Evolutionary conservation across 2,888 invertebrate genomes (phyloP), one percentile per base, ranked within the genome.

Genomic region (Melitaea athalia): DNA sequence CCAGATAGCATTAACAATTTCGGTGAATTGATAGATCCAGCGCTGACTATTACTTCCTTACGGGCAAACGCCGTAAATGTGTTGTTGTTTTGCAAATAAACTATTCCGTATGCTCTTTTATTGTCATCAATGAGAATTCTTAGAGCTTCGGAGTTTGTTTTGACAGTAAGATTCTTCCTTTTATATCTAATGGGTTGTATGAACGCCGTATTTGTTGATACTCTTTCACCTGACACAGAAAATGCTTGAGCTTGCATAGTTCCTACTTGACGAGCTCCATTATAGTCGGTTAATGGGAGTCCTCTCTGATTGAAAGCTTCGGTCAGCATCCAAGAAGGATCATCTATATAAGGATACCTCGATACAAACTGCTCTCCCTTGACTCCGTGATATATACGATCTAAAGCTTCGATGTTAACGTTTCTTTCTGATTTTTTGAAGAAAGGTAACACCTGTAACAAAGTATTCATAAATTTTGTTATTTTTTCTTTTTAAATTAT

Each of bases 401-500:
- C 87, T 3, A 93, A 77, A 1, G 84, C 83, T 69, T 91, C 92
- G 3, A 85, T 76, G 76, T 95, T 92, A 53, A 93, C 78, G 76
- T 95, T 95, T 67, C 93, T 89, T 81, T 95, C 95, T 0, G 94
- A 94, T 83, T 95, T 95, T 68, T 90, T 94, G 81, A 95, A 96
- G 81, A 95, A 96, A 0, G 95, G 95, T 33, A 96, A 86, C 2
- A 95, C 88, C 91, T 92, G 79, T 15, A 45, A 45, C 5, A 45
- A 45, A 14, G 5, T 38, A 38, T 38, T 38, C 38, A 38, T 5
- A 7, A 0, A 38, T 38, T 38, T 38, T 8, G 5, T 38, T 38
- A 7, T 38, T 38, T 38, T 38, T 38, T 38, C 5, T 5, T 5
- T 6, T 3, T 33, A 5, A 5, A 33, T 5, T 5, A 33, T 33